phyloP scores from a whole-genome alignment of 2,888 invertebrate genomes.

The Fragum fragum region DNA sequence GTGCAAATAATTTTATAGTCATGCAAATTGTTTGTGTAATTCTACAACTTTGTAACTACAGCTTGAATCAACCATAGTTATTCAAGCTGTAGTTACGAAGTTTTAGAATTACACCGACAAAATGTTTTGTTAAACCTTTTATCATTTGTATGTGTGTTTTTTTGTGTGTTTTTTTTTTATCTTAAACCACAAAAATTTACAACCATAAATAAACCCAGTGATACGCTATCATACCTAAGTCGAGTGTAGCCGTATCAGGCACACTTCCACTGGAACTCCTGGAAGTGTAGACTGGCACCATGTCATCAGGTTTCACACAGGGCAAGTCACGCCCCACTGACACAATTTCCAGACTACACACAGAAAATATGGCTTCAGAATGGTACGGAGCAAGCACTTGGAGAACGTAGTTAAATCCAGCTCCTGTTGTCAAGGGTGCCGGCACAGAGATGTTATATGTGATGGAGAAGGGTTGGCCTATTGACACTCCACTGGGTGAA shows the following conservation, averaged over 20 bases:
- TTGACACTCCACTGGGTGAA: background rate
- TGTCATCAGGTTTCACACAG: conserved; percentile 60
- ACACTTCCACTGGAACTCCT: conserved; percentile 18
- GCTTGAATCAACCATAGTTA: no score
- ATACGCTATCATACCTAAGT: conserved; percentile 59
- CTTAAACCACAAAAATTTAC: no score
- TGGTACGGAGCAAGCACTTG: conserved; percentile 70
- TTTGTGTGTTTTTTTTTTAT: no score
- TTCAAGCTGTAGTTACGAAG: no score
- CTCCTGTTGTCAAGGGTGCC: conserved; percentile 34
- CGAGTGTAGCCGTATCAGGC: conserved; percentile 72
- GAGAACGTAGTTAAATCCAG: conserved; percentile 65
- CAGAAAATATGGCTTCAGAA: conserved; percentile 61
- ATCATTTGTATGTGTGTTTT: no score
- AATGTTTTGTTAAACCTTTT: no score
- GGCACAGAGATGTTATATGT: conserved; percentile 57
- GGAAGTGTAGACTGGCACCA: conserved; percentile 57
- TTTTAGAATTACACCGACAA: no score
- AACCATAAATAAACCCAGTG: no score
- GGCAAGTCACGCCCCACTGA: conserved; percentile 68
- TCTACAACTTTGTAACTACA: no score
- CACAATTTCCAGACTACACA: conserved; percentile 63
- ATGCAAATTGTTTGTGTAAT: no score
- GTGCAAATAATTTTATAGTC: no score
- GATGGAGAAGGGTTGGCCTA: conserved; percentile 56